Evolutionary conservation across 2,113 vertebrate genomes (phyloP), one percentile per base, ranked within the genome.

Genomic region (Uropsilus gracilis): DNA sequence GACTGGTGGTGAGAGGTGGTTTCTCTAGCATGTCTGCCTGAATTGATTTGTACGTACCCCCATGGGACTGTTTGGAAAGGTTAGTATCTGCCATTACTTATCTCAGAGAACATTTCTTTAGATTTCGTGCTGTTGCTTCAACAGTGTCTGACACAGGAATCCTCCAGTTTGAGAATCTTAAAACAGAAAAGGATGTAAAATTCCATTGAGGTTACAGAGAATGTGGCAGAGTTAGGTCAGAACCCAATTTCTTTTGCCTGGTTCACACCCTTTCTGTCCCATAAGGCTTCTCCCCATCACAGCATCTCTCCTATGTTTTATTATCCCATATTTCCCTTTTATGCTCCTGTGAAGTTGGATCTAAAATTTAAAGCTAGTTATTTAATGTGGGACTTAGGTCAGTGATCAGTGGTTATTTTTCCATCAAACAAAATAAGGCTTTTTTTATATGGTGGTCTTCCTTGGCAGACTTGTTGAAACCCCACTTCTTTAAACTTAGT

Each of bases 131-230:
- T 44, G 16, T 53, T n/a, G n/a, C 32, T 42, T 20, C 14, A 82
- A 11, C 10, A 34, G 2, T 20, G 12, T 71, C 61, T 46, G 59
- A 39, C 17, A 48, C 42, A 4, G 66, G 68, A 63, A 32, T 39
- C 48, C 61, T 53, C 78, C 66, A 80, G 37, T 75, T 86, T 91
- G 32, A 46, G 86, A 73, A 68, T 91, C 83, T 82, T 77, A 86
- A 77, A 86, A 73, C 39, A 85, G 53, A 71, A 72, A 55, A 16
- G 57, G 16, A 82, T 66, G 53, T 30, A 50, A 24, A 7, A 32
- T 90, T 85, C 93, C 24, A 5, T 3, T 75, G 73, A 92, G 72
- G 44, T 95, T 82, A 90, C 32, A 83, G 71, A 90, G 57, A 11
- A 1, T 0, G 3, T 24, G 61, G 37, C 5, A 0, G n/a, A 10